Evolutionary conservation across 2,888 invertebrate species (phyloP).

Genomic region (Rhimphoctona megacephalus): DNA sequence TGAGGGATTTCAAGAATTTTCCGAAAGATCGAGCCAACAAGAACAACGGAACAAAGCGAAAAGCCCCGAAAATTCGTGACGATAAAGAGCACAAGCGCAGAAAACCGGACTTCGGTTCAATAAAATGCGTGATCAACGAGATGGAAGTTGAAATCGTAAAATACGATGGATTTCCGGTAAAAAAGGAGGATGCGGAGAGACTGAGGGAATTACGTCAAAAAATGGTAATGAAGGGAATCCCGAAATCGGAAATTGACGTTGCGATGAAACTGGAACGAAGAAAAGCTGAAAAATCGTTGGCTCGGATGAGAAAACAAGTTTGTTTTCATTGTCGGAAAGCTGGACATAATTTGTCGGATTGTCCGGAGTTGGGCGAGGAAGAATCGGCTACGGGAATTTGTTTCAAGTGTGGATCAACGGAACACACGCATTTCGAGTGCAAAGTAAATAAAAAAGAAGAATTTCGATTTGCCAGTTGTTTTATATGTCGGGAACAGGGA

Average conservation of each 20-base stretch:
- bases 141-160: slow-evolving; percentile 87
- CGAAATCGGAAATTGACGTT: slow-evolving; percentile 88
- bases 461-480: slow-evolving; percentile 94
- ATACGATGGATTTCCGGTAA: slow-evolving; percentile 90
- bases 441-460: slow-evolving; percentile 89
- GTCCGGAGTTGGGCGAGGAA: slow-evolving; percentile 89
- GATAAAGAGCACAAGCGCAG: slow-evolving; percentile 80
- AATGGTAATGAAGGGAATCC: slow-evolving; percentile 89
- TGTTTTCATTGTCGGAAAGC: slow-evolving; percentile 93
- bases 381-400: slow-evolving; percentile 90
- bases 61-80: slow-evolving; percentile 85
- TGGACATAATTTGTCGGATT: slow-evolving; percentile 93
- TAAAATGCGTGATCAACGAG: slow-evolving; percentile 88
- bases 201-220: slow-evolving; percentile 87
- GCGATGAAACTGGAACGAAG: slow-evolving; percentile 90
- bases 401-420: slow-evolving; percentile 96
- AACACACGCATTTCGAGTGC: slow-evolving; percentile 92
- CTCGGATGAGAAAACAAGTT: slow-evolving; percentile 89
- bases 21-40: not conserved
- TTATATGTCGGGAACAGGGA: slow-evolving; percentile 94
- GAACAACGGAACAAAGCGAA: slow-evolving; percentile 71
- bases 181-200: slow-evolving; percentile 89
- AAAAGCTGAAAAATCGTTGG: slow-evolving; percentile 90
- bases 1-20: not conserved
- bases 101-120: slow-evolving; percentile 82